Evolutionary conservation across 2,888 invertebrate genomes (phyloP).

Genomic region (Alentia gelatinosa): DNA sequence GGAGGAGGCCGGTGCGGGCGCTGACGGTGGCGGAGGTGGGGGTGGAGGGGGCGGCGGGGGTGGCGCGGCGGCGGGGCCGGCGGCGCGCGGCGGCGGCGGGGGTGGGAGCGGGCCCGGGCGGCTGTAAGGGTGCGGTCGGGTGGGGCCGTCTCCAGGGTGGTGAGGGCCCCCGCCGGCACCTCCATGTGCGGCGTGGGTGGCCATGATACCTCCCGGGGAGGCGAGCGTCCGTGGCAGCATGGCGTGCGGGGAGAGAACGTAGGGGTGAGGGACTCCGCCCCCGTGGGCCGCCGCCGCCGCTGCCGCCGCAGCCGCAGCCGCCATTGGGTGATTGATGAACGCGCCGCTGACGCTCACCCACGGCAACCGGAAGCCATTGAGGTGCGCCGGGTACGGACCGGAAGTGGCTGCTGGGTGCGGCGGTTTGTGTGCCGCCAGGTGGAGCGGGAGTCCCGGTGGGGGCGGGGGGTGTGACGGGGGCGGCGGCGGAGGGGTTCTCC

Average conservation of each 20-base stretch:
- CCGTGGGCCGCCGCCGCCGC: background rate
- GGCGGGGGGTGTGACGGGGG: slow-evolving; percentile 52
- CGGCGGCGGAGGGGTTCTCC: slow-evolving; percentile 27
- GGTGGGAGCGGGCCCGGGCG: background rate
- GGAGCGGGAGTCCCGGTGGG: slow-evolving; percentile 44
- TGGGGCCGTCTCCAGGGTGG: slow-evolving; percentile 15
- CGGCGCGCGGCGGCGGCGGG: background rate
- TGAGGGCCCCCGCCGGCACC: background rate
- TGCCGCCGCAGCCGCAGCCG: background rate
- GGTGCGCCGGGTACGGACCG: slow-evolving; percentile 27
- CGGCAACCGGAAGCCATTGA: slow-evolving; percentile 42
- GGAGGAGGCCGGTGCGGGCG: background rate
- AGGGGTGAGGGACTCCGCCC: slow-evolving; percentile 27
- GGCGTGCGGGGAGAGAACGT: slow-evolving; percentile 20
- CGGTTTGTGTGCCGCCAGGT: slow-evolving; percentile 28
- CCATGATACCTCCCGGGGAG: slow-evolving; percentile 19
- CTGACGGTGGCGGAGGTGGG: background rate
- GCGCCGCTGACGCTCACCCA: slow-evolving; percentile 36
- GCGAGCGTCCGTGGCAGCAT: slow-evolving; percentile 20
- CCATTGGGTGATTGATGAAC: background rate
- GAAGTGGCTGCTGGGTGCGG: slow-evolving; percentile 22
- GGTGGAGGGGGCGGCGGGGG: slow-evolving; percentile 27
- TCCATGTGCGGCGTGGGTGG: background rate
- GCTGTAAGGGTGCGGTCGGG: slow-evolving; percentile 21
- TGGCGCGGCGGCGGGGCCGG: background rate